Conservation (phyloP, 2,888 invertebrate species). For the Penaeus monodon region DNA sequence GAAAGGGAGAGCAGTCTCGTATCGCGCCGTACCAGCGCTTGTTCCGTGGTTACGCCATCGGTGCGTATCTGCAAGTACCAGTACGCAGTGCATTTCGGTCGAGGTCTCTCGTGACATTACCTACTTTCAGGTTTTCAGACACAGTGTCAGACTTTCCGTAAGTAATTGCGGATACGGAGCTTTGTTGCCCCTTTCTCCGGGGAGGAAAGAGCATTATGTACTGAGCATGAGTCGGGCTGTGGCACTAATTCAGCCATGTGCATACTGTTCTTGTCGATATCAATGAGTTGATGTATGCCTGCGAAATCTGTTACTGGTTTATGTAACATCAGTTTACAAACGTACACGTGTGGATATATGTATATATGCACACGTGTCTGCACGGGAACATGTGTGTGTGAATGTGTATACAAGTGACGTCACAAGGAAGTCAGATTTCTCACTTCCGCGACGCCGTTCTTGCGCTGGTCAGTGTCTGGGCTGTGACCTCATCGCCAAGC, state of each 20-base stretch:
- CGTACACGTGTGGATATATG: conserved; percentile 5
- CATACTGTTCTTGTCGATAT: neutral
- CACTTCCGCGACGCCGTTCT: no score
- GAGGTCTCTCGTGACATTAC: neutral
- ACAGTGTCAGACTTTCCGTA: neutral
- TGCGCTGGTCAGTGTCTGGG: no score
- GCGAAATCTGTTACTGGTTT: neutral
- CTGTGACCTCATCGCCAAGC: no score
- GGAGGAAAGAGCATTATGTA: neutral
- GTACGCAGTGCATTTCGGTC: neutral
- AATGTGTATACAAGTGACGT: no score
- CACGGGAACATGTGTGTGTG: conserved; percentile 5
- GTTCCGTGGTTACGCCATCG: neutral
- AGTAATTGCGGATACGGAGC: neutral
- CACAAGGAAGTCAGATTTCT: no score
- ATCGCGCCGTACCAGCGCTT: neutral
- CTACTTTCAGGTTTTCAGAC: no score
- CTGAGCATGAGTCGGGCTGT: neutral
- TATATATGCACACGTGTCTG: neutral
- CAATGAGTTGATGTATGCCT: neutral
- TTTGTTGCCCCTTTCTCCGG: neutral
- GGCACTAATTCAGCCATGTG: neutral
- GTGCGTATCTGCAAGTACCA: neutral
- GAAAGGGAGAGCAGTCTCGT: neutral
- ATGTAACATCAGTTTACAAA: neutral